Base-by-base conservation (phyloP, 1,140 invertebrate genomes). In the Physella acuta region DNA sequence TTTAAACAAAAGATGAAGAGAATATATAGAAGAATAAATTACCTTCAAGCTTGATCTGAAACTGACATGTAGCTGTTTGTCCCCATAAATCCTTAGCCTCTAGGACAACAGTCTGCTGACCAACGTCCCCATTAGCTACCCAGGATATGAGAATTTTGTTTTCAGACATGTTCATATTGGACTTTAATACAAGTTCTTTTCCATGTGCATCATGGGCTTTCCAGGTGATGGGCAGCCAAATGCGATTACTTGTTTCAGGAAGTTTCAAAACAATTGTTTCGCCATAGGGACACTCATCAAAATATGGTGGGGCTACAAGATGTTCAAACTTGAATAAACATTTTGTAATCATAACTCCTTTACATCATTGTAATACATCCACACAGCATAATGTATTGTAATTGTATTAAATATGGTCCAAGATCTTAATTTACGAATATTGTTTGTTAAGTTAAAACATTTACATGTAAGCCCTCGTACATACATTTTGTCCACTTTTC, bases 221-320 rank as follows among this genome's bases (percentile, higher is more conserved):
- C 72, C 71, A 75, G 55, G 65, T 71, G 2, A 77, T 56, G n/a
- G 65, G 49, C 16, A 77, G 58, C 31, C 64, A 58, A 1, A 71
- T 71, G 30, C 59, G 68, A 28, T 71, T 75, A 16, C 36, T 73
- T 20, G 72, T 59, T 2, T 75, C 55, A 16, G 74, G 64, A 37
- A 77, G 44, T 44, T 36, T 53, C 64, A 75, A 37, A 16, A 64
- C 63, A 37, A 75, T 62, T 14, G 55, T 67, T 24, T 73, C 44
- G 31, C 73, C 72, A 65, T 74, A 39, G 0, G 77, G 77, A 62
- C 77, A 78, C 28, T 71, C 44, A 17, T 75, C 71, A 71, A 77
- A 78, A 37, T 72, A 77, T 24, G 77, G 77, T 17, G 52, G 64
- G 34, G 70, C 75, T 76, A 58, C 1, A 68, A 55, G 24, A n/a